A percentile compares a stretch with the other conserved stretches of the same genome.
These are phyloP conservation scores for Panzeria rudis DNA, from an alignment of 2,888 invertebrate species.

Conservation along the genomic window DNA sequence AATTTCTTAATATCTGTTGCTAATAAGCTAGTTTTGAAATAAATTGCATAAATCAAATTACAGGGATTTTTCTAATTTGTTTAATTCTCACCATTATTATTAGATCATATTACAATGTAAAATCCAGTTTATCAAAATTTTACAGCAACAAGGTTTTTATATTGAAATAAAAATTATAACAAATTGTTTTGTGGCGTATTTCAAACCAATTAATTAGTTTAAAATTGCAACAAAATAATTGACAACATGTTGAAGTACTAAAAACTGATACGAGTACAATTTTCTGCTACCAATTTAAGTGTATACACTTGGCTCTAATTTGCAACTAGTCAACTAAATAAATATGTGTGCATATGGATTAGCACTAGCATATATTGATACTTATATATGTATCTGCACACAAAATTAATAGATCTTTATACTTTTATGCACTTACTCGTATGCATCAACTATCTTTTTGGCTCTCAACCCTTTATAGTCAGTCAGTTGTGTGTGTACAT, in stretches of 20 bases:
- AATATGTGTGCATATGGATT: neutral
- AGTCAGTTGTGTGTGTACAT: neutral
- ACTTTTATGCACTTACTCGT: neutral
- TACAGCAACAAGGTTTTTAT: neutral
- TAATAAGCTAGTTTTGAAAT: too few species aligned
- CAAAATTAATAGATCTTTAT: neutral
- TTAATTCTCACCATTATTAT: neutral
- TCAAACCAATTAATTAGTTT: constrained; percentile 64
- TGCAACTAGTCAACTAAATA: neutral
- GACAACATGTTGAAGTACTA: constrained; percentile 54
- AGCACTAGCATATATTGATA: neutral
- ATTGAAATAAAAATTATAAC: neutral
- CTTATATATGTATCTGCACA: neutral
- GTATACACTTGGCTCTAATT: constrained; percentile 52
- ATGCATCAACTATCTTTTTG: neutral
- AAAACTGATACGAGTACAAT: constrained; percentile 20
- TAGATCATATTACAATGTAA: neutral
- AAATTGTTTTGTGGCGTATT: neutral
- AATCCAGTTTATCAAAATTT: neutral
- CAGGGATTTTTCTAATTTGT: too few species aligned
- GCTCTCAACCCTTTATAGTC: neutral
- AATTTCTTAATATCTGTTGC: too few species aligned
- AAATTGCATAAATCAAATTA: too few species aligned
- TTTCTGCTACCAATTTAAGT: constrained; percentile 1
- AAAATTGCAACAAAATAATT: constrained; percentile 54